Percentiles rank a stretch among this genome's conserved stretches.
phyloP scores from a whole-genome alignment of 2,888 invertebrate species.

The Poecilobothrus nobilitatus region DNA sequence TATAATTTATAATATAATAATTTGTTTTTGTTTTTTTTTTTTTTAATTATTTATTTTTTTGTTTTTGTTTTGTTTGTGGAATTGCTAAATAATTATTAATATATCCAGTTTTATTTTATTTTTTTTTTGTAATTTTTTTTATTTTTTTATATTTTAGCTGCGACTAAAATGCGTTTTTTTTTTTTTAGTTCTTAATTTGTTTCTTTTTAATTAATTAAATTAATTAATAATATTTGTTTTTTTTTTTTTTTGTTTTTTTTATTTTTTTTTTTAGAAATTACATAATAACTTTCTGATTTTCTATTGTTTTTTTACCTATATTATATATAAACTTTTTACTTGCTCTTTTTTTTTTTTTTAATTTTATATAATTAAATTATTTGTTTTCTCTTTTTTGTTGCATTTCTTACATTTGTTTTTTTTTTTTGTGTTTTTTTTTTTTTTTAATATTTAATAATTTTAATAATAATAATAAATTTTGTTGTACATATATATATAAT shows the following conservation, averaged over 20 bases:
- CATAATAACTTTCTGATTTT: neutral
- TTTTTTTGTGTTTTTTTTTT: too few relatives aligned
- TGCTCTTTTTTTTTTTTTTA: neutral
- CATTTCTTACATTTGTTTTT: too few relatives aligned
- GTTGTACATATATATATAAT: neutral
- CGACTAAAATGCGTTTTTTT: neutral
- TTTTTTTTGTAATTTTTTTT: neutral
- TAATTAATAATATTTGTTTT: neutral
- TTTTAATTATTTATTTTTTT: neutral
- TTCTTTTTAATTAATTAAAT: neutral
- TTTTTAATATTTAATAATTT: too few relatives aligned
- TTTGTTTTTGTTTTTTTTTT: too few relatives aligned
- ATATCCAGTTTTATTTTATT: neutral
- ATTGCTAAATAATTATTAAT: conserved; percentile 1
- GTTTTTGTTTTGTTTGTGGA: neutral
- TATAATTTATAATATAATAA: conserved; percentile 1
- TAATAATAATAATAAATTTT: too few relatives aligned
- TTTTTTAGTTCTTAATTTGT: neutral
- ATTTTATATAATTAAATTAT: neutral
- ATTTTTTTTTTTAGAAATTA: neutral
- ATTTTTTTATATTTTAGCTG: neutral
- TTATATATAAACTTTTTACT: conserved; percentile 1
- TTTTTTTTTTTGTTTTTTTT: neutral
- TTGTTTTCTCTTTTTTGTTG: too few relatives aligned
- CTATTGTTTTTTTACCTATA: neutral